Conservation (phyloP, 2,113 vertebrate genomes). For the Cygnus atratus region DNA sequence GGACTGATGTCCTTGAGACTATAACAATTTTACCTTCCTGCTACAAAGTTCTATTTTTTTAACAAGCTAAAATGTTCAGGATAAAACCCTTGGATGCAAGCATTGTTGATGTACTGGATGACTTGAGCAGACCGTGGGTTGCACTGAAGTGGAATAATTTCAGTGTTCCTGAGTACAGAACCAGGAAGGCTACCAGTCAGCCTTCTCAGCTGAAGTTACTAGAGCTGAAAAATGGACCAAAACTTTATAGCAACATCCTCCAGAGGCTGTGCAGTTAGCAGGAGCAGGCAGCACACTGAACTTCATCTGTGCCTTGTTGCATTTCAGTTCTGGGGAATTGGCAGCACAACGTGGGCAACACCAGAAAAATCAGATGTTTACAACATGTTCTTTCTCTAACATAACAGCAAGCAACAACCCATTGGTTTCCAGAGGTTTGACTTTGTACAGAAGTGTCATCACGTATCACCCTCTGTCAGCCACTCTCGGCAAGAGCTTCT, state of each 20-base stretch:
- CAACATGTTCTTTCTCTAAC: background rate
- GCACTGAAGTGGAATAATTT: background rate
- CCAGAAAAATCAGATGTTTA: background rate
- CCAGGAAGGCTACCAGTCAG: background rate
- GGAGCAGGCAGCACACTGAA: background rate
- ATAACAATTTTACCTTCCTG: background rate
- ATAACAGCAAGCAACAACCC: background rate
- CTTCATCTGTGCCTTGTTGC: background rate
- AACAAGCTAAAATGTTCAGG: background rate
- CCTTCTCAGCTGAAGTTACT: background rate
- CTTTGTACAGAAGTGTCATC: background rate
- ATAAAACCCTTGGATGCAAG: background rate
- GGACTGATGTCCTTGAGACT: background rate
- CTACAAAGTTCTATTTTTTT: background rate
- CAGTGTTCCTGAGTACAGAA: background rate
- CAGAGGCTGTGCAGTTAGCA: background rate
- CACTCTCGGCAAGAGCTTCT: background rate
- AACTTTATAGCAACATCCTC: background rate
- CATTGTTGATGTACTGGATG: rapidly evolving
- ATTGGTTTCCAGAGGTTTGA: background rate
- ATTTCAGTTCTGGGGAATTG: background rate
- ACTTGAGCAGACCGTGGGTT: background rate
- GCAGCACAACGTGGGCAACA: background rate
- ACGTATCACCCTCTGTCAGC: background rate
- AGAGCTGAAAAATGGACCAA: background rate